Conservation (phyloP, 2,113 vertebrate species). For the cat (Felis catus) region F.catus_Fca126_mat1.0 CM031420.1:75832001-75832500, state of each 20-base stretch:
- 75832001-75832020: not conserved
- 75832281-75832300: not conserved
- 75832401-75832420: not conserved
- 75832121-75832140: slow-evolving; percentile 36
- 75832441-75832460: not conserved
- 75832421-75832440: not conserved
- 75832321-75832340: not conserved
- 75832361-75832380: not conserved
- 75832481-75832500: not conserved
- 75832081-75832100: slow-evolving; percentile 56
- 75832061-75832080: slow-evolving; percentile 60
- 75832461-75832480: not conserved
- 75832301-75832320: not conserved
- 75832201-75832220: not conserved
- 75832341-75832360: not conserved
- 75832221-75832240: not conserved
- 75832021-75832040: not conserved
- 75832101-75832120: slow-evolving; percentile 16
- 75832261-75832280: not conserved
- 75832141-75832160: slow-evolving; percentile 60
- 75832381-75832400: not conserved
- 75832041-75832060: not conserved
- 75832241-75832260: slow-evolving; percentile 7
- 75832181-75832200: slow-evolving; percentile 43
- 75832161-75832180: slow-evolving; percentile 39